Evolutionary conservation across 2,797 vertebrate species (phyloP).

Genomic region (Enteromius trimaculatus): DNA sequence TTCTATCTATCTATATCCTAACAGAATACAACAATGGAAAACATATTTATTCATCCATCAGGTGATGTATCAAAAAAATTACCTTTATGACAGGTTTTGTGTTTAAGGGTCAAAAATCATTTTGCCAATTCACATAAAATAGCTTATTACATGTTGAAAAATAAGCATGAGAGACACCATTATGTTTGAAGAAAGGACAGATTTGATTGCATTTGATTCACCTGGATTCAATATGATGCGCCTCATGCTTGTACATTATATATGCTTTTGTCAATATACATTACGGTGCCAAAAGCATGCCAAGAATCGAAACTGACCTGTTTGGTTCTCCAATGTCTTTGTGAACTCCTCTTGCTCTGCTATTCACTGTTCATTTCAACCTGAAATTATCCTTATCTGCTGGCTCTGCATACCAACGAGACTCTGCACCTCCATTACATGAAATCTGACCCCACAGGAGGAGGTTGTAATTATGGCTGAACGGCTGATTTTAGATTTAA

Average conservation of each 20-base stretch:
- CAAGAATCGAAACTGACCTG: slow-evolving; percentile 18
- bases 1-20: too few species aligned
- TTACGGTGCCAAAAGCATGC: slow-evolving; percentile 38
- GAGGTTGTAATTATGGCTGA: slow-evolving; percentile 64
- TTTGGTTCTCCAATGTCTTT: slow-evolving; percentile 1
- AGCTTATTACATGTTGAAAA: not conserved
- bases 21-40: too few species aligned
- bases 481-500: slow-evolving; percentile 61
- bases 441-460: slow-evolving; percentile 56
- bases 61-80: too few species aligned
- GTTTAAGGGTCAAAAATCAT: not conserved
- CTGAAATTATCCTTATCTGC: slow-evolving; percentile 57
- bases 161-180: not conserved
- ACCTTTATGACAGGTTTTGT: too few species aligned
- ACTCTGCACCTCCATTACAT: slow-evolving; percentile 59
- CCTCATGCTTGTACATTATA: not conserved
- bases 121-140: not conserved
- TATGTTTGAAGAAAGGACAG: not conserved
- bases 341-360: slow-evolving; percentile 14
- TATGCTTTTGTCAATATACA: not conserved
- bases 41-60: too few species aligned
- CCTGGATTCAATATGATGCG: not conserved
- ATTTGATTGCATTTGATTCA: not conserved
- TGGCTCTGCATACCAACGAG: slow-evolving; percentile 39
- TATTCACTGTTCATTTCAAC: slow-evolving; percentile 40